These are phyloP conservation scores for Okapia johnstoni DNA, from an alignment of 2,113 vertebrate genomes.

Conservation along the genomic window DNA sequence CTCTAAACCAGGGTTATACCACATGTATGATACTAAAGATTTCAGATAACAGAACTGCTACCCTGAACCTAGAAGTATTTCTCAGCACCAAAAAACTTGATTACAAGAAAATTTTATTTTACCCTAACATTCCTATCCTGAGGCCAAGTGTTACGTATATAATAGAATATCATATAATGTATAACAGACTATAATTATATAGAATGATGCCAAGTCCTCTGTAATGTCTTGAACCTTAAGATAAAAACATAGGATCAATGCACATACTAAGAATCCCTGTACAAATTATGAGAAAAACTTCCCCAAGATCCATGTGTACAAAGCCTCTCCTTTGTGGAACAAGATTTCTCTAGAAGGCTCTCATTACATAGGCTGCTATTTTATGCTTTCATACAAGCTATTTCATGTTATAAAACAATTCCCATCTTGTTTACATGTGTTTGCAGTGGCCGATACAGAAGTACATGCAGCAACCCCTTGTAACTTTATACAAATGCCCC, in stretches of 20 bases:
- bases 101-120: not conserved
- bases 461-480: not conserved
- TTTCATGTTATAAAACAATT: not conserved
- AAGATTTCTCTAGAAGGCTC: not conserved
- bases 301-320: not conserved
- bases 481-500: not conserved
- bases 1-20: not conserved
- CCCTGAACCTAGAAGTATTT: not conserved
- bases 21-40: not conserved
- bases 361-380: not conserved
- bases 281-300: not conserved
- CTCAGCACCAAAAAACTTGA: not conserved
- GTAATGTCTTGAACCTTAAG: not conserved
- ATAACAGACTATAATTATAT: not conserved
- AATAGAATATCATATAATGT: not conserved
- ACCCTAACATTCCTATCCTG: constrained; percentile 22
- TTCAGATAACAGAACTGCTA: not conserved
- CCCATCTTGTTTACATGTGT: not conserved
- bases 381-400: not conserved
- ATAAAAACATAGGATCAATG: not conserved
- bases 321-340: not conserved
- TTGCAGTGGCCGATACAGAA: not conserved
- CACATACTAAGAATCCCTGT: not conserved
- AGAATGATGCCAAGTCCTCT: constrained; percentile 3
- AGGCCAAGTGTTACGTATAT: not conserved